Evolutionary conservation across 2,113 vertebrate species (phyloP), one percentile per base, ranked within the genome.

Genomic region (Megaceryle maxima): DNA sequence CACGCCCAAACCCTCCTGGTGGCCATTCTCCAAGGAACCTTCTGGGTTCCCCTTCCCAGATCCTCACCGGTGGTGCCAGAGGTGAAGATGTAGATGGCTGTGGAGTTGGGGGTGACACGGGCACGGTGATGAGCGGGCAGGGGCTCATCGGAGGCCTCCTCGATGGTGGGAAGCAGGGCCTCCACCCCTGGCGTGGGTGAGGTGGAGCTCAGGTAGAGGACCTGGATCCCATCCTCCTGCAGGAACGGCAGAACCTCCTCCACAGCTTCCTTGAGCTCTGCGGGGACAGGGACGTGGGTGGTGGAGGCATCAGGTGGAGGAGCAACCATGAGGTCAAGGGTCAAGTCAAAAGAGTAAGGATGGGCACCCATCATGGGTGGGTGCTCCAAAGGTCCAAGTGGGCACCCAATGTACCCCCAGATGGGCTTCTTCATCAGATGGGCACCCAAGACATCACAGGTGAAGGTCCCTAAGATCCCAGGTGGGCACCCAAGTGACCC

Each of bases 51-150:
- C 10, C 10, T 2, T 25, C 37, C 57, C 16, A 0, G 1, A 3
- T 3, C 14, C 86, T 87, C 96, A 98, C 98, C 98, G 4, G 98
- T 99, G 72, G 99, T 99, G 73, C 98, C 98, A 1, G 98, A 99
- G 11, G 98, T 99, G 97, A 98, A 99, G 96, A 99, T 98, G 89
- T 98, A 99, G 18, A 98, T 46, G 20, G 98, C 98, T 2, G 91
- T 97, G 84, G 96, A 98, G 69, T 35, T 31, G 0, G 78, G 5
- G 16, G 60, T 94, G 60, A 97, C 5, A 2, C 88, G 70, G 20
- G 97, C 48, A n/a, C 98, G 98, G 87, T 98, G 82, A 37, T 88
- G 68, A 44, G 64, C n/a, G 0, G 98, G 96, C 21, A 97, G 35
- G 4, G 98, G 97, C 26, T 97, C 64, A 0, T 98, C 97, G 1